Conservation (phyloP, 1,140 invertebrate genomes). For the Potamilus streckersoni region DNA sequence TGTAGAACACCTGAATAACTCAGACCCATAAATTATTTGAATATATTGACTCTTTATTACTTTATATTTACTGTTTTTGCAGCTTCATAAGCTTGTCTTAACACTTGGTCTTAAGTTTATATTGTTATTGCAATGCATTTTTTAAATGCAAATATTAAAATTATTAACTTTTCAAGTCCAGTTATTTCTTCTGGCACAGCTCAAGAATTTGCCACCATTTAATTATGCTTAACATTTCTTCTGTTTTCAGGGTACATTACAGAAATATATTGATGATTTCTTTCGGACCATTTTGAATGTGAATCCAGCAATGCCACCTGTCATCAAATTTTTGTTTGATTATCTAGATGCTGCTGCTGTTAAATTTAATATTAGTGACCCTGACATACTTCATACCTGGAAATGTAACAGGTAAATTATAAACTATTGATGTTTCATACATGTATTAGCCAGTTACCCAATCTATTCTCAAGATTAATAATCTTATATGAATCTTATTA, state of each 20-base stretch:
- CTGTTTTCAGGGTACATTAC: conserved; percentile 82
- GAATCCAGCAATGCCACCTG: conserved; percentile 80
- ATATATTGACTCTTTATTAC: no score
- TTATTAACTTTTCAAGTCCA: not conserved
- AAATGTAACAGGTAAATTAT: conserved; percentile 89
- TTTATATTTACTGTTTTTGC: no score
- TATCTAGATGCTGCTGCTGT: conserved; percentile 98
- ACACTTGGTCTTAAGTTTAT: not conserved
- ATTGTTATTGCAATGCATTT: not conserved
- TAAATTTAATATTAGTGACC: conserved; percentile 90
- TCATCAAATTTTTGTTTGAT: conserved; percentile 99
- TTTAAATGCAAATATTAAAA: not conserved
- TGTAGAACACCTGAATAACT: no score
- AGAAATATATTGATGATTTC: conserved; percentile 99
- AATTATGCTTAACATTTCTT: not conserved
- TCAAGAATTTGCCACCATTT: not conserved
- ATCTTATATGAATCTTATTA: no score
- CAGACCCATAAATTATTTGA: no score
- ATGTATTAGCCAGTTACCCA: no score
- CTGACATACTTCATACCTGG: conserved; percentile 99
- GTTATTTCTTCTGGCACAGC: not conserved
- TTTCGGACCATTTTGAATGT: conserved; percentile 95
- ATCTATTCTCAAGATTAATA: no score
- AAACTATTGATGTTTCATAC: not conserved
- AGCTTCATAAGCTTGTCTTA: no score